phyloP scores from a whole-genome alignment of 2,797 vertebrate species.

The Dipus sagitta region DNA sequence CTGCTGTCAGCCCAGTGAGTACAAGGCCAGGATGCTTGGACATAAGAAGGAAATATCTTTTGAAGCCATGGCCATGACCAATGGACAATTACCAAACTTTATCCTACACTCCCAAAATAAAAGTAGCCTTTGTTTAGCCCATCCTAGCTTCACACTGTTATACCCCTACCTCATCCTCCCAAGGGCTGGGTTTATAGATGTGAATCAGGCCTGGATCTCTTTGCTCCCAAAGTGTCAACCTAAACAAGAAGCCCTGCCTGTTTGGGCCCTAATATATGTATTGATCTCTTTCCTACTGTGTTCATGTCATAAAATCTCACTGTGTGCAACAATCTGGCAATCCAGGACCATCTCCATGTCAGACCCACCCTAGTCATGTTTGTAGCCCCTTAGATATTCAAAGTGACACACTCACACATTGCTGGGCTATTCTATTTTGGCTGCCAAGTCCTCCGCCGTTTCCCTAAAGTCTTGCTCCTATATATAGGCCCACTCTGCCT shows the following conservation, averaged over 20 bases:
- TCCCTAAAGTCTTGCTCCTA: too few relatives aligned
- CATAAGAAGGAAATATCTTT: neutral
- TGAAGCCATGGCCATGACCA: neutral
- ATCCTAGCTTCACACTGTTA: neutral
- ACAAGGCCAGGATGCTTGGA: neutral
- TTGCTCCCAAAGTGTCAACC: neutral
- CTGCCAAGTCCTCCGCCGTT: too few relatives aligned
- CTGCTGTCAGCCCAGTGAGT: neutral
- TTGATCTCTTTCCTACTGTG: neutral
- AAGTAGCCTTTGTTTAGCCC: neutral
- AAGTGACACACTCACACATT: neutral
- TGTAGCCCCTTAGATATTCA: accelerated
- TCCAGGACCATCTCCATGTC: neutral
- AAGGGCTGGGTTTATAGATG: too few relatives aligned
- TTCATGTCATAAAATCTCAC: neutral
- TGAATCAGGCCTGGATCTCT: neutral
- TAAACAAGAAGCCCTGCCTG: neutral
- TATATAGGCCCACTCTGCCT: neutral
- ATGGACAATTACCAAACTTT: neutral
- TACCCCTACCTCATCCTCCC: neutral
- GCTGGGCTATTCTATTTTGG: accelerated
- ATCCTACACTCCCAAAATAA: neutral
- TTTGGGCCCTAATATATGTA: neutral
- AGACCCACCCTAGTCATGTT: accelerated
- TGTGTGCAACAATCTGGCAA: neutral